Percentiles rank a stretch among this genome's conserved stretches.
Evolutionary conservation across 2,113 vertebrate genomes (phyloP).

Genomic region (Myxocyprinus asiaticus): DNA sequence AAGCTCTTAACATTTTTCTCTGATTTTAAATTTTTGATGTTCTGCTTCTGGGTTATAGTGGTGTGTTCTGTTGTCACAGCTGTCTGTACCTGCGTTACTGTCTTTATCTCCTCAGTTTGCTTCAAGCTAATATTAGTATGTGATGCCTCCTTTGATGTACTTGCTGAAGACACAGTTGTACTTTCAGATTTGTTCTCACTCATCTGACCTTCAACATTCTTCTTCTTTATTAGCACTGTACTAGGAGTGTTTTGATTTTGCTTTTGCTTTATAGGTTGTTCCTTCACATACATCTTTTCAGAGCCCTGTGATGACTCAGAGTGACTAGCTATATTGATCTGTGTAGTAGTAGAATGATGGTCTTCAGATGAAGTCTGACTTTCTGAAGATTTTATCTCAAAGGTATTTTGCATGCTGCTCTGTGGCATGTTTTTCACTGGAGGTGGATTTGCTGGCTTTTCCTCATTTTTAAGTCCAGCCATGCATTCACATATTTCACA

Average conservation of each 20-base stretch:
- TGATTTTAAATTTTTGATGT: slow-evolving; percentile 63
- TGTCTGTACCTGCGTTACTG: slow-evolving; percentile 64
- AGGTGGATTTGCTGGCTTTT: slow-evolving; percentile 56
- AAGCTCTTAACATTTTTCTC: slow-evolving; percentile 58
- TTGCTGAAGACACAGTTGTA: slow-evolving; percentile 46
- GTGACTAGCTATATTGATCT: slow-evolving; percentile 55
- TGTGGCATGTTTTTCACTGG: slow-evolving; percentile 70
- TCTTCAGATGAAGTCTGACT: slow-evolving; percentile 66
- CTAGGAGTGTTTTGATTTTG: slow-evolving; percentile 62
- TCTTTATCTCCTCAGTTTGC: slow-evolving; percentile 63
- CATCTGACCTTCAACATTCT: slow-evolving; percentile 53
- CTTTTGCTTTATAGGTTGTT: slow-evolving; percentile 63
- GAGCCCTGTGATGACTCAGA: slow-evolving; percentile 37
- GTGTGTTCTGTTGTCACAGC: slow-evolving; percentile 55
- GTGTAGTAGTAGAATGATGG: slow-evolving; percentile 59
- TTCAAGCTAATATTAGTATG: slow-evolving; percentile 57
- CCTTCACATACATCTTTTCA: slow-evolving; percentile 63
- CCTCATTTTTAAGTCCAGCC: slow-evolving; percentile 60
- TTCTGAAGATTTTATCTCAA: slow-evolving; percentile 66
- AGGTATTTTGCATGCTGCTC: slow-evolving; percentile 56
- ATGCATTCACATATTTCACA: slow-evolving; percentile 57
- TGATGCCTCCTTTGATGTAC: slow-evolving; percentile 58
- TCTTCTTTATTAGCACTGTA: slow-evolving; percentile 62
- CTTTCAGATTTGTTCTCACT: slow-evolving; percentile 53
- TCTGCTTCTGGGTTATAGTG: slow-evolving; percentile 59